These are phyloP conservation scores for Tetrapedia diversipes DNA, from an alignment of 2,888 invertebrate species.

Conservation along the genomic window DNA sequence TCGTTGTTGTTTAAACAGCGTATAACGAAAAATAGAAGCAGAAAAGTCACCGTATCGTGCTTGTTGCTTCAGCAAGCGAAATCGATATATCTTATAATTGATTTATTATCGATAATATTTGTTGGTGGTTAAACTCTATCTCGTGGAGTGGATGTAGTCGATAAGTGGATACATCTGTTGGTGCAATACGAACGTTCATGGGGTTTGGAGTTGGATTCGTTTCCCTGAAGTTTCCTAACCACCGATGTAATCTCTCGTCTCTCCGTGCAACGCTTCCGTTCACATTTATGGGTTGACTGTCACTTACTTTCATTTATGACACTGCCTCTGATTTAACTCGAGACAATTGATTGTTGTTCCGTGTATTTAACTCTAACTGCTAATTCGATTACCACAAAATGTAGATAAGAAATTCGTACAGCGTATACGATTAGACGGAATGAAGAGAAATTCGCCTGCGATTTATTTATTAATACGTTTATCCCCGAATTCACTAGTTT, in stretches of 20 bases:
- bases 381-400: too few relatives aligned
- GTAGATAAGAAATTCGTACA: too few relatives aligned
- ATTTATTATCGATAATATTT: constrained; percentile 48
- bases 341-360: too few relatives aligned
- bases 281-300: constrained; percentile 28
- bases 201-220: constrained; percentile 23
- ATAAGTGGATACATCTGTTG: constrained; percentile 16
- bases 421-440: too few relatives aligned
- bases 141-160: constrained; percentile 2
- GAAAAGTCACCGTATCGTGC: neutral
- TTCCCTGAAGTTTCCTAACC: constrained; percentile 43
- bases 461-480: too few relatives aligned
- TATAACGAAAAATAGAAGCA: neutral
- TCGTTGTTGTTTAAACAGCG: neutral
- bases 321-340: too few relatives aligned
- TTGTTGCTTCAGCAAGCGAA: neutral
- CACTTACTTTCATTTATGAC: neutral
- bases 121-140: constrained; percentile 30
- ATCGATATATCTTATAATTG: constrained; percentile 24
- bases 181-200: constrained; percentile 38
- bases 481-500: too few relatives aligned
- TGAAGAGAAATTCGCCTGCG: too few relatives aligned
- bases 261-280: constrained; percentile 32
- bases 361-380: too few relatives aligned
- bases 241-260: constrained; percentile 46